phyloP scores from a whole-genome alignment of 2,797 vertebrate genomes.

The Bradypus variegatus region DNA sequence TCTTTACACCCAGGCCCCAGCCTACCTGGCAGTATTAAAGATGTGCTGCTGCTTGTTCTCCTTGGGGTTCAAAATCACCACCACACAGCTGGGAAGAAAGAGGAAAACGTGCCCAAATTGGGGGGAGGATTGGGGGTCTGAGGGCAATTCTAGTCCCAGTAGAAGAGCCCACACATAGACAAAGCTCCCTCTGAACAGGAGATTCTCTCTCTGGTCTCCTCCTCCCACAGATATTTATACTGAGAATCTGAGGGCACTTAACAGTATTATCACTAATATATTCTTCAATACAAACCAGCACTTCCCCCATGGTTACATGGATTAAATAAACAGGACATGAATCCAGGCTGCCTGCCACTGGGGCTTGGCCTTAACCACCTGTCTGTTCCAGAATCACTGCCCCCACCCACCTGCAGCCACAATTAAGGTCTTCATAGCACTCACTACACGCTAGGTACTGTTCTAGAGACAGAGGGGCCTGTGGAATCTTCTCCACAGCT shows the following conservation, averaged over 20 bases:
- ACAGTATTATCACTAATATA: background rate
- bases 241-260: background rate
- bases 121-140: background rate
- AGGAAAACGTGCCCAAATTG: background rate
- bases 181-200: background rate
- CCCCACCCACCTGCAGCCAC: background rate
- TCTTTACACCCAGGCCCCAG: background rate
- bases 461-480: background rate
- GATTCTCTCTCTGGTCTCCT: background rate
- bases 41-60: conserved; percentile 84
- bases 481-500: background rate
- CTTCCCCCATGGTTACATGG: background rate
- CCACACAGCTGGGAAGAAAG: conserved; percentile 78
- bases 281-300: background rate
- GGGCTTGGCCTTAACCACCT: background rate
- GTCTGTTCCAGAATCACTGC: background rate
- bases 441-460: background rate
- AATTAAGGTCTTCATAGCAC: background rate
- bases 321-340: background rate
- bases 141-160: background rate
- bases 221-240: background rate
- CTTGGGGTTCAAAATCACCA: conserved; percentile 82
- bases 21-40: conserved; percentile 83
- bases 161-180: background rate
- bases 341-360: background rate